A percentile compares a stretch with the other conserved stretches of the same genome.
phyloP scores from a whole-genome alignment of 1,140 invertebrate genomes.

The Aphaenogaster ashmeadi region DNA sequence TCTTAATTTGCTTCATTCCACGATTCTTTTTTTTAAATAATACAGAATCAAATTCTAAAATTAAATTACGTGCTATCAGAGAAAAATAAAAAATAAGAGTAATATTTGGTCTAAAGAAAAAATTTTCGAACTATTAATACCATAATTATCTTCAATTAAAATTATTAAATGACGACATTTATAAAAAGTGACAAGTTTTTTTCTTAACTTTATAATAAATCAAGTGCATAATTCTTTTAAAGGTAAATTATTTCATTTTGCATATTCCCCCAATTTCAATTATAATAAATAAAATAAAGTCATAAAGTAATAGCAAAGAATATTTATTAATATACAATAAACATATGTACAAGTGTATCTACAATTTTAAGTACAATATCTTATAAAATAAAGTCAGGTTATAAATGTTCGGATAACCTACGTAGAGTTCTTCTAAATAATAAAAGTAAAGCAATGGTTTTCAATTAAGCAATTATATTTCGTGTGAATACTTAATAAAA shows the following conservation, averaged over 20 bases:
- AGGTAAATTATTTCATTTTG: background rate
- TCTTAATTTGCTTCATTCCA: background rate
- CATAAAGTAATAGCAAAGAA: background rate
- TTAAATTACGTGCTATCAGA: background rate
- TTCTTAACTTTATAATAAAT: conserved; percentile 17
- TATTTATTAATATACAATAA: conserved; percentile 6
- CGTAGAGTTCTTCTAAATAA: background rate
- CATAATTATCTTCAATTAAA: background rate
- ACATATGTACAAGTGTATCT: background rate
- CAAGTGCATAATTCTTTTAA: background rate
- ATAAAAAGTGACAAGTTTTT: background rate
- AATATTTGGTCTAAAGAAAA: background rate
- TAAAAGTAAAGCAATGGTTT: background rate
- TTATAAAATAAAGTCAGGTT: background rate
- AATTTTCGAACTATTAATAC: background rate
- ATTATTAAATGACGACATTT: conserved; percentile 1
- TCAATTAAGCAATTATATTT: conserved; percentile 4
- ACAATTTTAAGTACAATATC: conserved; percentile 26
- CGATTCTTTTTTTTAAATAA: background rate
- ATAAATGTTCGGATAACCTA: background rate
- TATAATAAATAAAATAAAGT: background rate
- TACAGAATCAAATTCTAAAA: background rate
- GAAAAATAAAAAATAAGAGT: background rate
- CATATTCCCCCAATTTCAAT: background rate
- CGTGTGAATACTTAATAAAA: background rate